Conservation (phyloP, 2,797 vertebrate genomes). For the Semotilus atromaculatus region DNA sequence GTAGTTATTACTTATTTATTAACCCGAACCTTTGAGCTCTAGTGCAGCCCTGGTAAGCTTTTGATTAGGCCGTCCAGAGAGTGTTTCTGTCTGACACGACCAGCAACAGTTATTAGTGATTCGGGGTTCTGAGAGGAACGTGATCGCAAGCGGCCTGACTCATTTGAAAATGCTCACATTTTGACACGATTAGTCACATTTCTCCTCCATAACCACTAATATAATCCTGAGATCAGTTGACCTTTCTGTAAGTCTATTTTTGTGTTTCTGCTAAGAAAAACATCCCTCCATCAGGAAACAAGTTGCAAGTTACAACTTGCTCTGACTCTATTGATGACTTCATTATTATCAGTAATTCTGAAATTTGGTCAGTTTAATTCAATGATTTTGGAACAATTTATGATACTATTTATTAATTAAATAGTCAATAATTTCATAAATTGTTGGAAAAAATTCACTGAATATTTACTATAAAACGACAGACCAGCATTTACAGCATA, state of each 20-base stretch:
- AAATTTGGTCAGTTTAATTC: background rate
- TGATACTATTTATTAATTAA: background rate
- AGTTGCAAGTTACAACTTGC: too few relatives aligned
- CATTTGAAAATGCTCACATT: conserved; percentile 16
- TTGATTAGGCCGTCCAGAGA: background rate
- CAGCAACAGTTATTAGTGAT: background rate
- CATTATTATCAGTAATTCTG: background rate
- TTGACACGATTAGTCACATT: conserved; percentile 45
- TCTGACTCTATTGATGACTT: too few relatives aligned
- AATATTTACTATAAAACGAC: background rate
- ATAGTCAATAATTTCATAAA: background rate
- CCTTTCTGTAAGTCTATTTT: conserved; percentile 19
- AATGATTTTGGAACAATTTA: background rate
- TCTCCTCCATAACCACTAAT: conserved; percentile 22
- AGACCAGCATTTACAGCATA: background rate
- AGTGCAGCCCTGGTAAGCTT: background rate
- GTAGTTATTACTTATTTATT: too few relatives aligned
- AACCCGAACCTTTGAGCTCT: background rate
- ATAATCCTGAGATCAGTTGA: conserved; percentile 8
- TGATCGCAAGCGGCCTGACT: conserved; percentile 6
- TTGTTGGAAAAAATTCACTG: background rate
- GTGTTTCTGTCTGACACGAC: background rate
- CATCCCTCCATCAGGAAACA: background rate
- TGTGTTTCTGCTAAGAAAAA: background rate
- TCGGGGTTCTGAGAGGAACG: background rate